Conservation (phyloP, 2,797 vertebrate genomes). For the Myioborus melanocephalus region DNA sequence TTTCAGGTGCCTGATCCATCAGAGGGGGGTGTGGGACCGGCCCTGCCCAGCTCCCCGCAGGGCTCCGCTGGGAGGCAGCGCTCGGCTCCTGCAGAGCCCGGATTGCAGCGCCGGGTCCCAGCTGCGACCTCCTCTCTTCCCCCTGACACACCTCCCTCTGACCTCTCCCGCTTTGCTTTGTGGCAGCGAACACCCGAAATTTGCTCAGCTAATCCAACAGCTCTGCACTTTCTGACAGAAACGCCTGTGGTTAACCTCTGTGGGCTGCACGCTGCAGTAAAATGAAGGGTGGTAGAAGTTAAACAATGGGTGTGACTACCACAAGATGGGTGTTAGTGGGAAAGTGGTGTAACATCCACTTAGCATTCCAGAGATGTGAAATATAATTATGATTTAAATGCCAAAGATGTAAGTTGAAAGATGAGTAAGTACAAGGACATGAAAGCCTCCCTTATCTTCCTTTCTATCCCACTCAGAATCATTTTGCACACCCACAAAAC, state of each 20-base stretch:
- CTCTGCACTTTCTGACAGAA: background rate
- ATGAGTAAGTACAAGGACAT: constrained; percentile 47
- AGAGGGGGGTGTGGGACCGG: too few relatives aligned
- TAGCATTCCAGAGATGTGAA: constrained; percentile 55
- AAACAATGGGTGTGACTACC: constrained; percentile 56
- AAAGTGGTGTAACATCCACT: constrained; percentile 57
- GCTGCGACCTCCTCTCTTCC: background rate
- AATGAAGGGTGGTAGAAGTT: constrained; percentile 35
- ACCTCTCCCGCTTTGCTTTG: background rate
- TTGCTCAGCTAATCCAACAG: background rate
- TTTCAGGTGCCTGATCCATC: background rate
- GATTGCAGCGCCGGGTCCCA: background rate
- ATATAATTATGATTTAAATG: constrained; percentile 52
- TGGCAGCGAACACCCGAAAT: background rate
- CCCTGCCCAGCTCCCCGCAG: too few relatives aligned
- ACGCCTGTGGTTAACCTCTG: constrained; percentile 28
- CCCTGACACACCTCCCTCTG: background rate
- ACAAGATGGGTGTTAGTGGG: constrained; percentile 38
- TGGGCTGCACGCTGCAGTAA: background rate
- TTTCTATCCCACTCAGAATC: constrained; percentile 36
- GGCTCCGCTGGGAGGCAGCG: too few relatives aligned
- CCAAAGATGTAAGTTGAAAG: constrained; percentile 38
- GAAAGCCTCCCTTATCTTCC: constrained; percentile 43
- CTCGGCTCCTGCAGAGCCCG: background rate
- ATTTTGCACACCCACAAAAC: constrained; percentile 56